A percentile compares a stretch with the other conserved stretches of the same genome.
Conservation (phyloP, 2,113 vertebrate species). For the Naja naja region DNA sequence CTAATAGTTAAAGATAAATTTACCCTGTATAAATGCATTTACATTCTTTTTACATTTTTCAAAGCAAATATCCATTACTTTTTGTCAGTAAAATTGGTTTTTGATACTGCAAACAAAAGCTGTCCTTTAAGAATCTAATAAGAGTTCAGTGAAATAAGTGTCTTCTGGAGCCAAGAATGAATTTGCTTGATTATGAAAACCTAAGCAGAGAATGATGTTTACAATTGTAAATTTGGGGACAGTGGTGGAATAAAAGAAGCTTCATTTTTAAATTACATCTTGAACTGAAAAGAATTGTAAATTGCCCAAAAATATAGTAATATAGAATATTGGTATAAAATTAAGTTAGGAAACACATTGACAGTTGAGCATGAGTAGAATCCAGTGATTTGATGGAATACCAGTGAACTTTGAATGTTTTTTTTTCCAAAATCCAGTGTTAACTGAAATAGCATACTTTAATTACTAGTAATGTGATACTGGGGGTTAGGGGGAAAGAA, state of each 20-base stretch:
- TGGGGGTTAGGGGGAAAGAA: neutral
- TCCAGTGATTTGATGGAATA: neutral
- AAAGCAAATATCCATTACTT: neutral
- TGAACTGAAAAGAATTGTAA: neutral
- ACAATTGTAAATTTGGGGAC: neutral
- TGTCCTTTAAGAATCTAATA: neutral
- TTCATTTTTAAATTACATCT: neutral
- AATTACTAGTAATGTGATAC: neutral
- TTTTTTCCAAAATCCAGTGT: no score
- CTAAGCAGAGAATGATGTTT: neutral
- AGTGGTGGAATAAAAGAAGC: neutral
- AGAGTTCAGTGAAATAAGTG: neutral
- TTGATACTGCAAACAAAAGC: neutral
- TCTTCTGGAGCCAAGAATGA: neutral
- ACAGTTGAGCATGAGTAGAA: neutral
- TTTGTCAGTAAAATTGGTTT: neutral
- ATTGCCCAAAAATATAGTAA: neutral
- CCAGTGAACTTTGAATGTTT: neutral
- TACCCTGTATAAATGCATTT: neutral
- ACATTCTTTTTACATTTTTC: neutral
- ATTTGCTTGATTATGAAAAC: neutral
- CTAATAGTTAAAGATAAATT: neutral
- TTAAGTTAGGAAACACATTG: neutral
- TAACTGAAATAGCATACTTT: neutral
- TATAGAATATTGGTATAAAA: neutral